Conservation (phyloP, 2,797 vertebrate genomes). For the Hydrocynus forskahlii region DNA sequence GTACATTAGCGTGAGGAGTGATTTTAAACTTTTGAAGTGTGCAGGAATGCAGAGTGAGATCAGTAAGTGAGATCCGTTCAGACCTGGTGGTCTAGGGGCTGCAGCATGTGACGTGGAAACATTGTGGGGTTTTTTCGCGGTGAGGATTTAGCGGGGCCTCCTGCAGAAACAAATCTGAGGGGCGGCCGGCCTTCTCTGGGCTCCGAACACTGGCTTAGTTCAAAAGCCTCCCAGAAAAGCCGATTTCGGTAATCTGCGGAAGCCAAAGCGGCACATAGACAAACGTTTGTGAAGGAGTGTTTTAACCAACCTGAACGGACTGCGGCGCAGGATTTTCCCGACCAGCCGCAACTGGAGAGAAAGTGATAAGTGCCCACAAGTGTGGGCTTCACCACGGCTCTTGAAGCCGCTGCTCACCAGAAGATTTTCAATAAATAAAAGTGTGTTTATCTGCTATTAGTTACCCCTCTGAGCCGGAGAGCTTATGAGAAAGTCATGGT, state of each 20-base stretch:
- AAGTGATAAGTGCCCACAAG: constrained; percentile 37
- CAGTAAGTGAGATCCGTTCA: not conserved
- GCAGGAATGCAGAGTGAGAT: not conserved
- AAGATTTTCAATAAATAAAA: not conserved
- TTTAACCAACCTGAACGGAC: constrained; percentile 44
- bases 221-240: constrained; percentile 53
- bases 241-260: constrained; percentile 52
- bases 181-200: constrained; percentile 28
- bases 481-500: not conserved
- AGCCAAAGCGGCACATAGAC: constrained; percentile 39
- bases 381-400: not conserved
- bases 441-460: not conserved
- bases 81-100: constrained; percentile 1
- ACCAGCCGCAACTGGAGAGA: constrained; percentile 4
- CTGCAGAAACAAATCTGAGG: constrained; percentile 33
- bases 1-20: not conserved
- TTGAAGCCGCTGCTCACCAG: not conserved
- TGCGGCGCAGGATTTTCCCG: constrained; percentile 5
- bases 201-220: constrained; percentile 42
- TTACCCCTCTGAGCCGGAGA: not conserved
- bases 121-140: constrained; percentile 24
- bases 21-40: not conserved
- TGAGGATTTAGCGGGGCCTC: constrained; percentile 34
- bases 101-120: constrained; percentile 29
- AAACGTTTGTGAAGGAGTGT: constrained; percentile 52